phyloP scores from a whole-genome alignment of 2,113 vertebrate genomes.

The Illadopsis cleaveri region DNA sequence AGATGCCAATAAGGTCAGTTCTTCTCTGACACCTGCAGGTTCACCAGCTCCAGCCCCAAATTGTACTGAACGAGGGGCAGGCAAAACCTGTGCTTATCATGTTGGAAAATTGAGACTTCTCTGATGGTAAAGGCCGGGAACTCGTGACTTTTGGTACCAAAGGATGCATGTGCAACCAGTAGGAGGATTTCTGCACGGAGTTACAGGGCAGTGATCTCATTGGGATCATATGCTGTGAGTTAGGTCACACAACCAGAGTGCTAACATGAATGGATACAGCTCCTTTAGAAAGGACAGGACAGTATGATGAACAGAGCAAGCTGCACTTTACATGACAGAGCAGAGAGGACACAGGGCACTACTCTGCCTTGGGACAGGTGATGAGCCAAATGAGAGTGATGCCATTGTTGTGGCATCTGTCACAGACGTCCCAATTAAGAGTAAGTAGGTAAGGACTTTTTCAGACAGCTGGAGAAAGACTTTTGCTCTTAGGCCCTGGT shows the following conservation, averaged over 20 bases:
- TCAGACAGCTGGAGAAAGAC: background rate
- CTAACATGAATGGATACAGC: background rate
- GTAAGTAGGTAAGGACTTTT: background rate
- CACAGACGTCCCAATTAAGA: background rate
- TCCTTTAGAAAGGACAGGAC: background rate
- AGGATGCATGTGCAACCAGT: background rate
- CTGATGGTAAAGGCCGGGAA: background rate
- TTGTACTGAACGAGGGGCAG: background rate
- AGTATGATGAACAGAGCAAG: background rate
- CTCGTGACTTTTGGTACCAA: background rate
- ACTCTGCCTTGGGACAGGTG: background rate
- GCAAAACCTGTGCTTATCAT: background rate
- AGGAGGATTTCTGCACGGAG: background rate
- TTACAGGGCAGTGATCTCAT: background rate
- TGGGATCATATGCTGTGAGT: background rate
- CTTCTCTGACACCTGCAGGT: background rate
- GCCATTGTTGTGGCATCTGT: background rate
- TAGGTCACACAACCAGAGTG: rapidly evolving
- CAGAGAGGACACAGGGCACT: background rate
- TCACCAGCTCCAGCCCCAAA: background rate
- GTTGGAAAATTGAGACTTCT: background rate
- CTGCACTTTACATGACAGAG: rapidly evolving
- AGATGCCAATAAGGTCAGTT: background rate
- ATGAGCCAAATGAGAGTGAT: background rate
- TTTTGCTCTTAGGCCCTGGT: background rate